Evolutionary conservation across 2,797 vertebrate genomes (phyloP), one percentile per base, ranked within the genome.

Genomic region (Pterois miles): DNA sequence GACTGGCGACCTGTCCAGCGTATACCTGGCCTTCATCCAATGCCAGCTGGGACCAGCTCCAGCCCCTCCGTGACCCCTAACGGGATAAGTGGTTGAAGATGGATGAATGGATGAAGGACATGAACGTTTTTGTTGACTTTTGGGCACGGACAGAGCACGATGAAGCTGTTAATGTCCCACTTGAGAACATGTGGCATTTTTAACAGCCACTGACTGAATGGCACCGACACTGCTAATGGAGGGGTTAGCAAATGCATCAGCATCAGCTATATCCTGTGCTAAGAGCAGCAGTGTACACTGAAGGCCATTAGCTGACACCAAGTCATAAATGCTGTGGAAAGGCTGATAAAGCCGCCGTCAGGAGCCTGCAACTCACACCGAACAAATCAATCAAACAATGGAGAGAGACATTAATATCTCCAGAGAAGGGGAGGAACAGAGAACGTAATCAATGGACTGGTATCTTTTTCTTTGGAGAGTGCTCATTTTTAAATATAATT

Each of bases 231-330:
- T 75, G 82, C 77, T 92, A 95, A 95, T 93, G 86, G 89, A 87
- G 56, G 69, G 85, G 82, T 88, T 77, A 65, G 85, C 78, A 89
- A 86, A 92, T 85, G 88, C 90, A 91, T 82, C 86, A 74, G 69
- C 74, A 64, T 86, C 89, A 86, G 90, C 91, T 90, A 90, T 89
- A 93, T 94, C 94, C 93, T 94, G 93, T 88, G 76, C 89, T 91
- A 86, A 93, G 88, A 89, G 91, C 86, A 84, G 88, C 78, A 85
- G 83, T 80, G 88, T 80, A 85, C 87, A 88, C 71, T 63, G 10
- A 71, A 38, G 78, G 83, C 91, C 92, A 91, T 92, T 93, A 93
- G 82, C 86, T 74, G 88, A 92, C 86, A 88, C 76, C 63, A 48
- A 85, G 91, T 88, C 89, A 88, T 93, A 94, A 95, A 95, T 27